Evolutionary conservation across 2,797 vertebrate genomes (phyloP).

Genomic region (Micrastur ruficollis): DNA sequence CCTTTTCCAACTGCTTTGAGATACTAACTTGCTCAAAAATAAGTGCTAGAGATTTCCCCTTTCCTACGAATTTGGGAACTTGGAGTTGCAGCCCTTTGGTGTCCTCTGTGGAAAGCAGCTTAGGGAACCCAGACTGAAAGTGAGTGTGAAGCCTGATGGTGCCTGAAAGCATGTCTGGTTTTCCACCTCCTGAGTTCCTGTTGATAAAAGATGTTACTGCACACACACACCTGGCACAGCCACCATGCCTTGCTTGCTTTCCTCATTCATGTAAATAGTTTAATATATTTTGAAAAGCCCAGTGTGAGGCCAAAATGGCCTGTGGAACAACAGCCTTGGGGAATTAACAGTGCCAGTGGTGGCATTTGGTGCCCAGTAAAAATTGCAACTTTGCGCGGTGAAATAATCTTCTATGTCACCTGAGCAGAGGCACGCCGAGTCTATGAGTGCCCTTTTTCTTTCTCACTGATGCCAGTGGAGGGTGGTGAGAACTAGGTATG

Average conservation of each 20-base stretch:
- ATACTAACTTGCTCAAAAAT: neutral
- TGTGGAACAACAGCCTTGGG: neutral
- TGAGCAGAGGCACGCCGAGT: neutral
- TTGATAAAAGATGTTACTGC: neutral
- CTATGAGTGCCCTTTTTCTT: neutral
- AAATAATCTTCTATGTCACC: neutral
- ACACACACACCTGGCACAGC: neutral
- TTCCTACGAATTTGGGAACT: neutral
- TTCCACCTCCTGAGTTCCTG: neutral
- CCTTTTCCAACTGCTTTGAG: neutral
- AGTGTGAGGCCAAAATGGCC: neutral
- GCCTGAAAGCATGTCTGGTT: neutral
- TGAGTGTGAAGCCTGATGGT: neutral
- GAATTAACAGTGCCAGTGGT: neutral
- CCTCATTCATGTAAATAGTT: neutral
- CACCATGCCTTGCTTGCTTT: neutral
- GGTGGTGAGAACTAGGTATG: neutral
- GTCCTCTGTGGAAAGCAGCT: neutral
- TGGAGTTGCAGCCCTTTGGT: neutral
- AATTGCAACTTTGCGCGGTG: neutral
- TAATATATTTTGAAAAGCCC: neutral
- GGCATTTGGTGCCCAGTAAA: neutral
- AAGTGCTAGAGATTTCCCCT: neutral
- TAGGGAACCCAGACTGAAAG: neutral
- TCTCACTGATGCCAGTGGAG: neutral